A percentile compares a stretch with the other conserved stretches of the same genome.
Evolutionary conservation across 2,113 vertebrate genomes (phyloP).

Genomic region (Agelaius tricolor): DNA sequence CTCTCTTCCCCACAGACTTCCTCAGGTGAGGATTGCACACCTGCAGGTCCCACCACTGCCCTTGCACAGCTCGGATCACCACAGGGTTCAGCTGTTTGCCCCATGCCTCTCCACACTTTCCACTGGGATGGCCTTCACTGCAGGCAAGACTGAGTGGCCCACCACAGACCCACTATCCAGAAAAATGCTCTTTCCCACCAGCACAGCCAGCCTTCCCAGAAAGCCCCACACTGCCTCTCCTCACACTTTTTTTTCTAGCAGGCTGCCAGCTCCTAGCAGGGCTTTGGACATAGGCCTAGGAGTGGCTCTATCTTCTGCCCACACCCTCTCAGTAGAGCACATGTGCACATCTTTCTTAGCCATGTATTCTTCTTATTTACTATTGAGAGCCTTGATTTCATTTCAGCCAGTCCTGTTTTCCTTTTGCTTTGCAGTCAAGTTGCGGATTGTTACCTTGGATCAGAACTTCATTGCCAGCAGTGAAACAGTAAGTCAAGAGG

Average conservation of each 20-base stretch:
- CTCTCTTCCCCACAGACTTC: not conserved
- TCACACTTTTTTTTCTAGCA: not conserved
- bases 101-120: not conserved
- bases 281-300: not conserved
- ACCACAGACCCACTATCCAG: not conserved
- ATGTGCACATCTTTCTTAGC: not conserved
- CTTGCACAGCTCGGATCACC: not conserved
- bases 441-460: constrained; percentile 50
- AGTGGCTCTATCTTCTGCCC: not conserved
- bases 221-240: not conserved
- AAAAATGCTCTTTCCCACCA: not conserved
- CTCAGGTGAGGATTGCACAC: not conserved
- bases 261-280: not conserved
- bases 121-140: not conserved
- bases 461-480: constrained; percentile 53
- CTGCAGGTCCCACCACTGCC: not conserved
- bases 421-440: constrained; percentile 29
- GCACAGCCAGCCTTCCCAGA: not conserved
- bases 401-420: constrained; percentile 6
- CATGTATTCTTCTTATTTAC: not conserved
- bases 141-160: not conserved
- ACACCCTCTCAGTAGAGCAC: not conserved
- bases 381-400: not conserved
- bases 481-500: constrained; percentile 15
- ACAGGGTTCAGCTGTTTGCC: not conserved